Evolutionary conservation across 1,140 invertebrate genomes (phyloP).

Genomic region (Rhynchophorus ferrugineus): DNA sequence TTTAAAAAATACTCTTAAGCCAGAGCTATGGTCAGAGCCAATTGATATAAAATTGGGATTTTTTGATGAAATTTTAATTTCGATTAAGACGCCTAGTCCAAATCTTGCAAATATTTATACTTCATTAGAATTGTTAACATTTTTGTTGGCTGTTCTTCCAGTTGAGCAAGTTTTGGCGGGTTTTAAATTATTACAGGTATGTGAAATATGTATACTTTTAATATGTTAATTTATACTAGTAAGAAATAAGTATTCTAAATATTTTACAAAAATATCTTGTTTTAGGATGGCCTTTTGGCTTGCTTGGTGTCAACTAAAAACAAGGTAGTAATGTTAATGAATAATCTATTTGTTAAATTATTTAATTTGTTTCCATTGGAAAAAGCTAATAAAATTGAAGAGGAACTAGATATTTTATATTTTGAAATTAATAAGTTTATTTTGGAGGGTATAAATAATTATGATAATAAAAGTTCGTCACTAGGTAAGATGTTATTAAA

Average conservation of each 20-base stretch:
- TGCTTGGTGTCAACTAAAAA: conserved; percentile 83
- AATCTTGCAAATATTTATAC: conserved; percentile 90
- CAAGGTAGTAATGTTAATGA: conserved; percentile 83
- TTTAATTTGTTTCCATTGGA: conserved; percentile 92
- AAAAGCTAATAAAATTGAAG: conserved; percentile 73
- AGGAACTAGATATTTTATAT: conserved; percentile 86
- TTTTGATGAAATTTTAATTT: conserved; percentile 73
- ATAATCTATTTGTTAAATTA: conserved; percentile 75
- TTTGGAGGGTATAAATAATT: conserved; percentile 45
- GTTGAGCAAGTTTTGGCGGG: conserved; percentile 78
- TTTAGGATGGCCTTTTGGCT: conserved; percentile 58
- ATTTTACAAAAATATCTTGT: too few relatives aligned
- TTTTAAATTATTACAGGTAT: conserved; percentile 71
- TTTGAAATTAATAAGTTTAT: conserved; percentile 72
- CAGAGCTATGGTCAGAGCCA: conserved; percentile 86
- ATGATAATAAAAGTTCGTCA: conserved; percentile 70
- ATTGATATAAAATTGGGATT: conserved; percentile 85
- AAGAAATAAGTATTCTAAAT: too few relatives aligned
- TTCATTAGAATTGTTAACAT: conserved; percentile 83
- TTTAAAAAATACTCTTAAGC: conserved; percentile 80
- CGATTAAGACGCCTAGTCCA: conserved; percentile 61
- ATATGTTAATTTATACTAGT: too few relatives aligned
- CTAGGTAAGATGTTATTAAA: conserved; percentile 4
- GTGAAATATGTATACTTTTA: conserved; percentile 10
- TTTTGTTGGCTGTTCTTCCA: conserved; percentile 75